Conservation (phyloP, 1,140 invertebrate species). For the Orius insidiosus region DNA sequence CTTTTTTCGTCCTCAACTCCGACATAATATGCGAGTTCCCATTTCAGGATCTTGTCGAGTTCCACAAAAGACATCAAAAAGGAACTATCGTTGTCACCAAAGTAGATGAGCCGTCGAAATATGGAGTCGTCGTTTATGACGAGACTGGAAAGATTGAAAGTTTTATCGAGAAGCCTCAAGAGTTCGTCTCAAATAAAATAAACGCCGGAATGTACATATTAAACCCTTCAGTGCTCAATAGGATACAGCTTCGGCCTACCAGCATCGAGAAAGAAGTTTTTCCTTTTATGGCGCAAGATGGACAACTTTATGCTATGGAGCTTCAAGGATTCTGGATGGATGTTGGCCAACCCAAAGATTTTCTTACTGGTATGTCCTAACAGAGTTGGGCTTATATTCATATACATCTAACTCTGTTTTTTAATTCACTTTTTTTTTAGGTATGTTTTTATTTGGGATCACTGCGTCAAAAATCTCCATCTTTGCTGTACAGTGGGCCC, state of each 20-base stretch:
- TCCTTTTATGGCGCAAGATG: slow-evolving; percentile 77
- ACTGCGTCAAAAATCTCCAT: slow-evolving; percentile 55
- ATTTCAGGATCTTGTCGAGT: slow-evolving; percentile 84
- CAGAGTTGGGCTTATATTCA: too few species aligned
- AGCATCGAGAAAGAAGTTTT: slow-evolving; percentile 99
- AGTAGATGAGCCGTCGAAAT: slow-evolving; percentile 98
- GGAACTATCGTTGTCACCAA: slow-evolving; percentile 97
- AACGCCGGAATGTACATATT: slow-evolving; percentile 98
- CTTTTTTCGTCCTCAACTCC: slow-evolving; percentile 97
- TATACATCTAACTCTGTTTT: too few species aligned
- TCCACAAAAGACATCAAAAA: slow-evolving; percentile 82
- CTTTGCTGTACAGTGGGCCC: slow-evolving; percentile 49
- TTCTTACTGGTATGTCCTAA: slow-evolving; percentile 88
- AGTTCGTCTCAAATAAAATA: slow-evolving; percentile 99
- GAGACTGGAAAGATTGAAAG: slow-evolving; percentile 70
- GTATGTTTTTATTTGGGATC: slow-evolving; percentile 68
- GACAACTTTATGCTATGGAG: slow-evolving; percentile 85
- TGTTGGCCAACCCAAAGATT: slow-evolving; percentile 98
- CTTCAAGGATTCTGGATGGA: slow-evolving; percentile 99
- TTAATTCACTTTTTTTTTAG: slow-evolving; percentile 20
- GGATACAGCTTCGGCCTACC: slow-evolving; percentile 83
- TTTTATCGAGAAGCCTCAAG: slow-evolving; percentile 98
- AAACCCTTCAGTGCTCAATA: slow-evolving; percentile 73
- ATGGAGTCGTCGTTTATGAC: slow-evolving; percentile 92
- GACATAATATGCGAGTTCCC: slow-evolving; percentile 99